Evolutionary conservation across 1,140 invertebrate species (phyloP).

Genomic region (Nephila pilipes): DNA sequence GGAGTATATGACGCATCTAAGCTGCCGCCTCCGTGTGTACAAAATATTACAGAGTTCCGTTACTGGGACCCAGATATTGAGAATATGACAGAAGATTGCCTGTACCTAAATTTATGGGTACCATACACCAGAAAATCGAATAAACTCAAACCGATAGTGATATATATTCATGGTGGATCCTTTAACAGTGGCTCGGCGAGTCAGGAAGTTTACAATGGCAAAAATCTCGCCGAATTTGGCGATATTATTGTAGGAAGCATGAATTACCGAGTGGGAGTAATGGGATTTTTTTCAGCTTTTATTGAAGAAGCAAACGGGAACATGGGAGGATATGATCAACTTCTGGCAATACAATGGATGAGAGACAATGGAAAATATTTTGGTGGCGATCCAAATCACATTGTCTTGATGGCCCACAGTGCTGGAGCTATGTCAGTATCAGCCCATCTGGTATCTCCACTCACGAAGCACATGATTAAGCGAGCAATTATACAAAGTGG

Average conservation of each 20-base stretch:
- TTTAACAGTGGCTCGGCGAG: constrained; percentile 86
- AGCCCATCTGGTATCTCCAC: constrained; percentile 80
- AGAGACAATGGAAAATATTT: constrained; percentile 78
- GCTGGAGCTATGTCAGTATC: constrained; percentile 80
- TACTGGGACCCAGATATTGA: constrained; percentile 23
- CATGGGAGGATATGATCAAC: constrained; percentile 78
- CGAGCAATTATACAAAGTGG: constrained; percentile 81
- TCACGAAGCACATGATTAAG: constrained; percentile 74
- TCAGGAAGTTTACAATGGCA: constrained; percentile 84
- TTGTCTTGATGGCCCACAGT: constrained; percentile 84
- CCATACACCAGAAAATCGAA: constrained; percentile 85
- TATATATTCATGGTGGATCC: constrained; percentile 89
- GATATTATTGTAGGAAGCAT: constrained; percentile 87
- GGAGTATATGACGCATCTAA: constrained; percentile 84
- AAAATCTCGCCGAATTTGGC: constrained; percentile 86
- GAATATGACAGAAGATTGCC: constrained; percentile 92
- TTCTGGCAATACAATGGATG: constrained; percentile 78
- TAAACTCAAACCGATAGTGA: constrained; percentile 85
- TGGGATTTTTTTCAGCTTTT: constrained; percentile 90
- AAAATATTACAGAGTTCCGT: background rate
- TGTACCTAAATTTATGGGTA: constrained; percentile 96
- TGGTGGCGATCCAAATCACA: constrained; percentile 77
- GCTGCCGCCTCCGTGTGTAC: constrained; percentile 66
- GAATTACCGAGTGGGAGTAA: constrained; percentile 87
- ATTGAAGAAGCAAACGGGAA: constrained; percentile 81